These are phyloP conservation scores for Standfussiana lucernea DNA, from an alignment of 2,888 invertebrate species.

Conservation along the genomic window DNA sequence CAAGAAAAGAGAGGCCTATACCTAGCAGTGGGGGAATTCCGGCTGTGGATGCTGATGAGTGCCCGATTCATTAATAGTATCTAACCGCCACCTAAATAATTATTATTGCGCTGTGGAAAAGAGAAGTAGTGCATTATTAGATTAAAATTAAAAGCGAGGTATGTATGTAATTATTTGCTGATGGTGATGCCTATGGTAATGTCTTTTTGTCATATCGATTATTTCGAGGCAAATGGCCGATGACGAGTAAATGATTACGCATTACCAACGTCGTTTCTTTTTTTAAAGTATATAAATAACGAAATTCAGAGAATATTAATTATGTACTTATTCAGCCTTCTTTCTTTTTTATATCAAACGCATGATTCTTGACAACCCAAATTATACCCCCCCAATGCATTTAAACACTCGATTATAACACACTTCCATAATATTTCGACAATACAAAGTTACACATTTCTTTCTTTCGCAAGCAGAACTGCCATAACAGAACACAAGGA, in stretches of 20 bases:
- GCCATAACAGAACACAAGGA: slow-evolving; percentile 22
- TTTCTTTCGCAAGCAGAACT: slow-evolving; percentile 21
- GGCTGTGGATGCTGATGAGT: no score
- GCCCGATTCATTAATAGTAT: not conserved
- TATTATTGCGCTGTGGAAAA: not conserved
- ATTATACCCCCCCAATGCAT: not conserved
- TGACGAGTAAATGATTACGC: not conserved
- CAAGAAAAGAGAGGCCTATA: no score
- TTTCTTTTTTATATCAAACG: not conserved
- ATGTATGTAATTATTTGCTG: not conserved
- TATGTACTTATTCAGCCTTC: no score
- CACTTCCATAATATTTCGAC: not conserved
- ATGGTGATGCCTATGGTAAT: not conserved
- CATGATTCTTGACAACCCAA: slow-evolving; percentile 16
- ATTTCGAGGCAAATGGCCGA: not conserved
- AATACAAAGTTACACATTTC: slow-evolving; percentile 11
- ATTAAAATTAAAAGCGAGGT: not conserved
- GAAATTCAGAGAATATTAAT: no score
- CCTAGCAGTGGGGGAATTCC: no score
- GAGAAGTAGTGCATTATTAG: no score
- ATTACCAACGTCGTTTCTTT: not conserved
- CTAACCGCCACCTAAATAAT: not conserved
- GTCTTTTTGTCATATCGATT: not conserved
- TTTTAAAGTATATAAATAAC: not conserved
- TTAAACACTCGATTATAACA: not conserved